Percentiles rank a stretch among this genome's conserved stretches.
Conservation (phyloP, 2,113 vertebrate genomes). For the Trematocara nigrifrons region DNA sequence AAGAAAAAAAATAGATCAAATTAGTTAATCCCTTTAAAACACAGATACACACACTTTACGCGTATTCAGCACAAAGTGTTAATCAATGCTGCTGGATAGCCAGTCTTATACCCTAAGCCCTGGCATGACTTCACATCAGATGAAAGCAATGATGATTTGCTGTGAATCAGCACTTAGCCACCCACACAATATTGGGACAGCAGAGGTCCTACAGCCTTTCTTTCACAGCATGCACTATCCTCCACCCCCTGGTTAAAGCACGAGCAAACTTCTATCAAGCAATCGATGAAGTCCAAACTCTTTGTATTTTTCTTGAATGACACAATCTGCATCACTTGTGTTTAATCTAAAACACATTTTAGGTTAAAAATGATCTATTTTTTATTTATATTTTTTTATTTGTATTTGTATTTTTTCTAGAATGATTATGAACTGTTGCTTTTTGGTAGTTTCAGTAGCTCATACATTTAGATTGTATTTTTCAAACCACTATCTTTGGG, state of each 20-base stretch:
- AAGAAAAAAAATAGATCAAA: constrained; percentile 39
- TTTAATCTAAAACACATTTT: background rate
- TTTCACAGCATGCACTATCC: background rate
- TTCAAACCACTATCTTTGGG: background rate
- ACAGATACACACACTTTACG: background rate
- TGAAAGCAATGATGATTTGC: constrained; percentile 41
- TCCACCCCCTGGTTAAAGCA: background rate
- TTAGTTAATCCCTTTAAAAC: constrained; percentile 37
- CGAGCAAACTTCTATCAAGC: background rate
- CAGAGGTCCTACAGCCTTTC: constrained; percentile 5
- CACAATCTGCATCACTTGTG: background rate
- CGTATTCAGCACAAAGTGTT: constrained; percentile 56
- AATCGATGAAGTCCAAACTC: background rate
- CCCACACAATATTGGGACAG: background rate
- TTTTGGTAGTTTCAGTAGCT: background rate
- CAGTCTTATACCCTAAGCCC: constrained; percentile 21
- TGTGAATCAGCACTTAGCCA: constrained; percentile 47
- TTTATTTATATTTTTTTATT: background rate
- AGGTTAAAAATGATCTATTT: background rate
- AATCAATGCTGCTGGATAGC: constrained; percentile 52
- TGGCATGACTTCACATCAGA: constrained; percentile 44
- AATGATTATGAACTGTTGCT: background rate
- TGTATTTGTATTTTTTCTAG: background rate
- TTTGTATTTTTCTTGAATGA: background rate
- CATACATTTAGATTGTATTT: background rate